Evolutionary conservation across 2,797 vertebrate species (phyloP).

Genomic region (Erethizon dorsatum): DNA sequence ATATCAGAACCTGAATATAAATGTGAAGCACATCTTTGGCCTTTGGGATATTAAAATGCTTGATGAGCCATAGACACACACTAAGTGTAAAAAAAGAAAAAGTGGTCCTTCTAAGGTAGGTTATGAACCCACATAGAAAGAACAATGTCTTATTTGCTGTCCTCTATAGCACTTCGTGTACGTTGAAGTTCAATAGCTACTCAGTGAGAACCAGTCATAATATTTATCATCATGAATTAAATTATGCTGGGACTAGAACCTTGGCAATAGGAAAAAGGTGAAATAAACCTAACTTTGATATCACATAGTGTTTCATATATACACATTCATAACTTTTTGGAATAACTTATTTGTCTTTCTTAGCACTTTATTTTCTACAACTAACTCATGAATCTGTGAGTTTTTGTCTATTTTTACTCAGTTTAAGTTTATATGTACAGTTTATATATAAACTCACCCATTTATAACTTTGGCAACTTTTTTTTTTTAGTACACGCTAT

Average conservation of each 20-base stretch:
- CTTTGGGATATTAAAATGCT: slow-evolving; percentile 85
- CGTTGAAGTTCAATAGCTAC: slow-evolving; percentile 48
- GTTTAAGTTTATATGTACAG: background rate
- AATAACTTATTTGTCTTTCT: slow-evolving; percentile 22
- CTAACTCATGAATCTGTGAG: slow-evolving; percentile 16
- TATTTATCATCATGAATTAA: slow-evolving; percentile 56
- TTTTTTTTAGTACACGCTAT: background rate
- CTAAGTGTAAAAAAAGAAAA: slow-evolving; percentile 58
- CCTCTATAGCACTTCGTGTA: background rate
- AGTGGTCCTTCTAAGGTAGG: slow-evolving; percentile 59
- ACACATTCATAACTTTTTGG: slow-evolving; percentile 14
- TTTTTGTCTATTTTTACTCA: slow-evolving; percentile 3
- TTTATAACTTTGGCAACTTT: background rate
- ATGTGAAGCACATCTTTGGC: slow-evolving; percentile 80
- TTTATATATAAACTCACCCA: background rate
- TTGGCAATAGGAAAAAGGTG: background rate
- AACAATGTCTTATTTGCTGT: slow-evolving; percentile 74
- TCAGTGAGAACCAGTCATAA: slow-evolving; percentile 47
- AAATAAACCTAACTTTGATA: slow-evolving; percentile 11
- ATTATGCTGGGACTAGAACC: background rate
- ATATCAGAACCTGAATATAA: slow-evolving; percentile 87
- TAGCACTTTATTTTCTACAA: background rate
- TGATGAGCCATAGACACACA: slow-evolving; percentile 80
- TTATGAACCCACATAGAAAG: slow-evolving; percentile 67
- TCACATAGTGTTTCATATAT: background rate